phyloP scores from a whole-genome alignment of 2,888 invertebrate species.

The Scaptomyza caliginosa region DNA sequence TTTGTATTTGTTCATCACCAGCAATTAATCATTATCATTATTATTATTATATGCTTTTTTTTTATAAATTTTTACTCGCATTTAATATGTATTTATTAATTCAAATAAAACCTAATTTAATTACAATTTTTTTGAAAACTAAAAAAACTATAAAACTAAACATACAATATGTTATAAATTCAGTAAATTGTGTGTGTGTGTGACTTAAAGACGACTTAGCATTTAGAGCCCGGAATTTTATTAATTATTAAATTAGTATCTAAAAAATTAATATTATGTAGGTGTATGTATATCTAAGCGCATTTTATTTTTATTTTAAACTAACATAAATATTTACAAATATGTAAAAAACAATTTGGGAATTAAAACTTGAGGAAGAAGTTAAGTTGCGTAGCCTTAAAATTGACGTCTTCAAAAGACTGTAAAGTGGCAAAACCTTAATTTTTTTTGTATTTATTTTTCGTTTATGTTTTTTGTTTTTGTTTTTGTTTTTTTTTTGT shows the following conservation, averaged over 20 bases:
- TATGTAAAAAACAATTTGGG: conserved; percentile 27
- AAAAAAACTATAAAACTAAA: conserved; percentile 63
- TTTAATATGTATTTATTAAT: conserved; percentile 8
- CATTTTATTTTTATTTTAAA: conserved; percentile 40
- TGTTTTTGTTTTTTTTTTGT: not conserved
- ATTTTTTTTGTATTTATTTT: conserved; percentile 21
- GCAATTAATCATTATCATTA: conserved; percentile 24
- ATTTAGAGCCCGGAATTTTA: conserved; percentile 57
- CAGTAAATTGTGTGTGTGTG: conserved; percentile 58
- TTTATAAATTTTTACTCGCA: conserved; percentile 19
- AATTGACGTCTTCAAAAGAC: conserved; percentile 74
- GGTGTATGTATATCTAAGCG: conserved; percentile 41
- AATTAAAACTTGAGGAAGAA: conserved; percentile 27
- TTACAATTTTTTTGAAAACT: conserved; percentile 36
- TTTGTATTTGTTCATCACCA: conserved; percentile 48
- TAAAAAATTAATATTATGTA: conserved; percentile 29
- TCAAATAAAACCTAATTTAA: conserved; percentile 48
- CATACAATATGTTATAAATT: conserved; percentile 74
- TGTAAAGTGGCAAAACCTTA: conserved; percentile 76
- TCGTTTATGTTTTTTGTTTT: conserved; percentile 1
- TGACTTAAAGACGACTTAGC: conserved; percentile 64
- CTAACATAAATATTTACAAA: conserved; percentile 74
- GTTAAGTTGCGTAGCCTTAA: conserved; percentile 47
- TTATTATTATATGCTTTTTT: conserved; percentile 14
- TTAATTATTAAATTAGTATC: conserved; percentile 48